A percentile compares a stretch with the other conserved stretches of the same genome.
Evolutionary conservation across 1,140 invertebrate genomes (phyloP).

Genomic region (Myzus persicae): DNA sequence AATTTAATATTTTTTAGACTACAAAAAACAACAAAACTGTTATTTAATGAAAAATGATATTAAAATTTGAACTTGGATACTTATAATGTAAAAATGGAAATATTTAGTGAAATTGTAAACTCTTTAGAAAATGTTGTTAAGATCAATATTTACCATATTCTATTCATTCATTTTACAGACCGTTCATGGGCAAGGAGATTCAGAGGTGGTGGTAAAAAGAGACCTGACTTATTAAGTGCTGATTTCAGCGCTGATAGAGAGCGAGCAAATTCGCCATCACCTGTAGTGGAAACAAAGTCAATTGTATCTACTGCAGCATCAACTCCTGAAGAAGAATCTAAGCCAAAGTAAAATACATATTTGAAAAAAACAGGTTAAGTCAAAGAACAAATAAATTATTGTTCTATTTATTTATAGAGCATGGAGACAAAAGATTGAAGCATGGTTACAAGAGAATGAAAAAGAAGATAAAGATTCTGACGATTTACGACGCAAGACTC

Average conservation of each 20-base stretch:
- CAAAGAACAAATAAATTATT: neutral
- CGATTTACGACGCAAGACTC: conserved; percentile 70
- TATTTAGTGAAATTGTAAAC: neutral
- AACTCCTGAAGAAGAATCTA: conserved; percentile 66
- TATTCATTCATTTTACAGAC: conserved; percentile 68
- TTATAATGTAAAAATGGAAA: neutral
- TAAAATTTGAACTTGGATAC: neutral
- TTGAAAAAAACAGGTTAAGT: neutral
- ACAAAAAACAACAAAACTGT: neutral
- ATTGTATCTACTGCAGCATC: conserved; percentile 65
- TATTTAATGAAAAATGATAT: neutral
- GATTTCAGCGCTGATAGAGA: conserved; percentile 77
- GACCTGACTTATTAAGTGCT: conserved; percentile 75
- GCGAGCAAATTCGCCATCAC: conserved; percentile 76
- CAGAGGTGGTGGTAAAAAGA: conserved; percentile 72
- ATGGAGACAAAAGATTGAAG: conserved; percentile 88
- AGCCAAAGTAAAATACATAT: conserved; percentile 65
- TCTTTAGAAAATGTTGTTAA: neutral
- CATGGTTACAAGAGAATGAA: conserved; percentile 88
- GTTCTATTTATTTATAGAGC: conserved; percentile 67
- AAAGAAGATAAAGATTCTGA: conserved; percentile 79
- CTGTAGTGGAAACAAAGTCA: conserved; percentile 68
- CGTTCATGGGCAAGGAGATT: conserved; percentile 85
- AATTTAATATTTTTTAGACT: neutral
- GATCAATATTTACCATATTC: neutral